These are phyloP conservation scores for Entelurus aequoreus DNA, from an alignment of 2,113 vertebrate species.

Conservation along the genomic window DNA sequence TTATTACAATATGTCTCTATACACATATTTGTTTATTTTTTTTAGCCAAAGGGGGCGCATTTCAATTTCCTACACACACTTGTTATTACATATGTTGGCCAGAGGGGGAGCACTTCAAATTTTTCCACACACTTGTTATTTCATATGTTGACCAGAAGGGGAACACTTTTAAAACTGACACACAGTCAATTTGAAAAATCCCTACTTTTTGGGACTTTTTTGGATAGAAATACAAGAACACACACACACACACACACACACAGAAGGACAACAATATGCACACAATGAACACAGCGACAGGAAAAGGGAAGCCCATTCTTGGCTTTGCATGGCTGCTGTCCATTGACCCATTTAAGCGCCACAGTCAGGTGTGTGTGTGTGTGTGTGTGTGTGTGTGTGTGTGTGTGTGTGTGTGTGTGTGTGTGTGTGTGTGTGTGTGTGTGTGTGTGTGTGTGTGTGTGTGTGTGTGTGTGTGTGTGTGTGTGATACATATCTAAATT, in stretches of 20 bases:
- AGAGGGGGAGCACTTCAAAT: too few relatives aligned
- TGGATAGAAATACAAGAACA: too few relatives aligned
- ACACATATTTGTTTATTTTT: too few relatives aligned
- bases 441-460: conserved; percentile 22
- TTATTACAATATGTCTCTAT: too few relatives aligned
- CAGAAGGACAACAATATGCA: conserved; percentile 1
- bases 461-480: conserved; percentile 9
- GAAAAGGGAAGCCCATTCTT: conserved; percentile 38
- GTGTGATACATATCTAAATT: conserved; percentile 24
- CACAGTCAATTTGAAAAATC: too few relatives aligned
- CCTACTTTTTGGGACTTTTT: too few relatives aligned
- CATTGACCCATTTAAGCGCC: conserved; percentile 52
- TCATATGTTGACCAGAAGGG: too few relatives aligned
- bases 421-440: conserved; percentile 18
- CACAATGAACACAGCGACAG: conserved; percentile 6
- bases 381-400: conserved; percentile 13
- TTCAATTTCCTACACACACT: too few relatives aligned
- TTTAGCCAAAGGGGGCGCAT: too few relatives aligned
- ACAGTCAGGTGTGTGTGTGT: conserved; percentile 31
- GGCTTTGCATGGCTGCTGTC: conserved; percentile 57
- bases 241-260: conserved; percentile 7
- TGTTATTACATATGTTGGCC: too few relatives aligned
- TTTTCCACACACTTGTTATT: too few relatives aligned
- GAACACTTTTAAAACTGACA: too few relatives aligned
- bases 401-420: conserved; percentile 18